Evolutionary conservation across 2,888 invertebrate species (phyloP).

Genomic region (Horisme vitalbata): DNA sequence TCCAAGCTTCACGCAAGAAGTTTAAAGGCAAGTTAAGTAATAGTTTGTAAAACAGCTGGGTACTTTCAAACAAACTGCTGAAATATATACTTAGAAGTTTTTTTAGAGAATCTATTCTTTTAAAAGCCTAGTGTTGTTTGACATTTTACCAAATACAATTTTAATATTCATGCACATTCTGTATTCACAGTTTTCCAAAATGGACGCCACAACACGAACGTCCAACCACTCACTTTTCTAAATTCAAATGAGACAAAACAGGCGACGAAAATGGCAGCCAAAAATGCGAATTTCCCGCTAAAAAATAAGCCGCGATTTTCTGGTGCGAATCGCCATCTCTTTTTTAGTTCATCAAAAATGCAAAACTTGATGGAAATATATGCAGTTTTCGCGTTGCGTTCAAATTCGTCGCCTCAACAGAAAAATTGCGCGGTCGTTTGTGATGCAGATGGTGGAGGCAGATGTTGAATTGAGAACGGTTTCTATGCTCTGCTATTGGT

Average conservation of each 20-base stretch:
- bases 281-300: slow-evolving; percentile 26
- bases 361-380: slow-evolving; percentile 75
- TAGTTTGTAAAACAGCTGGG: too few species aligned
- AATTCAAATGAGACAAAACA: slow-evolving; percentile 37
- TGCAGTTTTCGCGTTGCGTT: slow-evolving; percentile 48
- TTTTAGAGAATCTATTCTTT: neutral
- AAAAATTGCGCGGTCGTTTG: slow-evolving; percentile 56
- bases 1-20: too few species aligned
- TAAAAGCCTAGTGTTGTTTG: neutral
- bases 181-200: slow-evolving; percentile 58
- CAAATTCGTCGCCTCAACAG: slow-evolving; percentile 48
- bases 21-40: too few species aligned
- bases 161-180: slow-evolving; percentile 16
- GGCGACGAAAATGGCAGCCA: slow-evolving; percentile 31
- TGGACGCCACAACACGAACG: slow-evolving; percentile 43
- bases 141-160: slow-evolving; percentile 40
- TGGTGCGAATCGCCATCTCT: slow-evolving; percentile 41
- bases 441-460: slow-evolving; percentile 52
- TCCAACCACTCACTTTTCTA: slow-evolving; percentile 21
- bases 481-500: slow-evolving; percentile 10
- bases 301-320: slow-evolving; percentile 46
- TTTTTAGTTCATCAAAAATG: slow-evolving; percentile 75
- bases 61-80: too few species aligned
- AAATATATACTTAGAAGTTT: too few species aligned
- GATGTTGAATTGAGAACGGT: slow-evolving; percentile 29